Conservation (phyloP, 2,888 invertebrate species). For the Luperina testacea region DNA sequence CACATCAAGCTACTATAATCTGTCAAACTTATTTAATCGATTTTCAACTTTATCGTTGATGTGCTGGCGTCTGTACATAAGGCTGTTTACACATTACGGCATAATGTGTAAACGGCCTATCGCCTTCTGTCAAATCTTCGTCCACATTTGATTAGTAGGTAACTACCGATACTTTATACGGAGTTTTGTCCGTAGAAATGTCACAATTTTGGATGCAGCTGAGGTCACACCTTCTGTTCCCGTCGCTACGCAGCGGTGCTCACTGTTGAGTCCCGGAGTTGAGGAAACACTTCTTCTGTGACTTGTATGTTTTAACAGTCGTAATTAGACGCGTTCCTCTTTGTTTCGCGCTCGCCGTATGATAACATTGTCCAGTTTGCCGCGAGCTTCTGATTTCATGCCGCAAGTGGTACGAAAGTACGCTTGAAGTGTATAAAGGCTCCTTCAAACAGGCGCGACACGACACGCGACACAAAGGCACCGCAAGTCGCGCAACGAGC, state of each 20-base stretch:
- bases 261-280: conserved; percentile 12
- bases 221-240: not conserved
- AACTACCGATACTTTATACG: not conserved
- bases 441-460: no score
- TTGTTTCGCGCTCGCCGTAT: conserved; percentile 11
- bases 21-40: no score
- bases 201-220: not conserved
- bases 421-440: not conserved
- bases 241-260: not conserved
- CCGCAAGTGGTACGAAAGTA: not conserved
- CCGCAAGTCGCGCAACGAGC: no score
- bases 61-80: no score
- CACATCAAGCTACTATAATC: no score
- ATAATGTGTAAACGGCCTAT: no score
- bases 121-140: no score
- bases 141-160: not conserved
- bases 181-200: not conserved
- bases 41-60: no score
- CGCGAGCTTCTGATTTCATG: conserved; percentile 4
- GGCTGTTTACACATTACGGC: no score
- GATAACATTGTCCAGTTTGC: conserved; percentile 5
- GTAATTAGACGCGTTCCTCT: conserved; percentile 33
- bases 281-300: conserved; percentile 40
- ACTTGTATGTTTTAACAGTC: conserved; percentile 43
- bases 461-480: no score